Base-by-base conservation (phyloP, 2,888 invertebrate species). In the Micoletzkya japonica region DNA sequence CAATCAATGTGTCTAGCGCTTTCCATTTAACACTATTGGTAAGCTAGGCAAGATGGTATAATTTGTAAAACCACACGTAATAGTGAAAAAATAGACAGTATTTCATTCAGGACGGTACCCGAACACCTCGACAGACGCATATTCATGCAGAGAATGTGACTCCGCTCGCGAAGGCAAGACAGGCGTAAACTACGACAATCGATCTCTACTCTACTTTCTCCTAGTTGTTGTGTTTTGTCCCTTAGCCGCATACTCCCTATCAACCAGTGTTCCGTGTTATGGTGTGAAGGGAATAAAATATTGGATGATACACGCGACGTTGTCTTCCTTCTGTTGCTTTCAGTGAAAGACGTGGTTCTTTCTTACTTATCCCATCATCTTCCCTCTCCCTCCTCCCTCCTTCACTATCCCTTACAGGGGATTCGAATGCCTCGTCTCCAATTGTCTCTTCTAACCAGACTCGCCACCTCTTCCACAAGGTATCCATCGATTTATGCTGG, bases 91-190 rank as follows among this genome's bases (percentile, higher is more conserved):
- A n/a, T n/a, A n/a, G n/a, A n/a, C 44, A 30, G n/a, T 59, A 34
- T 26, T 20, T 56, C 20, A 1, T 57, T 70, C 50, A 70, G 39
- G 74, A 77, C 54, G 82, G 82, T 63, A 74, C 70, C 32, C 77
- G 79, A 17, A 70, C 73, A 1, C 79, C 70, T 20, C 74, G 76
- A n/a, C 71, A 74, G 58, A 79, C 80, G 10, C 73, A 74, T 54
- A 80, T 82, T 52, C 73, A 72, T 54, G 81, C 79, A 17, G 73
- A 77, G 17, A 72, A 50, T 30, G 71, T 81, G 58, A 73, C 76
- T 57, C 73, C 71, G 7, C 57, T 80, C 44, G 77, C 76, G 44
- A 72, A 72, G 32, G 30, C 26, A 26, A 17, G 56, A 26, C 54
- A 4, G 26, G 39, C 32, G n/a, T n/a, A n/a, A n/a, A n/a, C n/a